These are phyloP conservation scores for Cyphomyrmex costatus DNA, from an alignment of 1,140 invertebrate species.

Conservation along the genomic window DNA sequence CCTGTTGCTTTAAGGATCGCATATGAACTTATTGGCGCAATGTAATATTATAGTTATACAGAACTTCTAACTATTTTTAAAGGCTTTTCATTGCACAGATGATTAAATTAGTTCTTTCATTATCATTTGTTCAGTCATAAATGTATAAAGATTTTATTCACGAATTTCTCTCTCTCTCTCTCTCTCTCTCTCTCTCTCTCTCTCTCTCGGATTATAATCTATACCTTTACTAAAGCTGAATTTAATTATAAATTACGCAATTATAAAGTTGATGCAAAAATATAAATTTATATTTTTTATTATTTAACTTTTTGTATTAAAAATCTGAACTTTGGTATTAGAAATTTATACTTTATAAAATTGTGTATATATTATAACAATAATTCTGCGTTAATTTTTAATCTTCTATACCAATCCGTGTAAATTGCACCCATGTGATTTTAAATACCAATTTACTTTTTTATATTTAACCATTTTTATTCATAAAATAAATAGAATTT, in stretches of 20 bases:
- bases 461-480: background rate
- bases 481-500: background rate
- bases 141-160: background rate
- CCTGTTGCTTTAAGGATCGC: constrained; percentile 76
- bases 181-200: too few relatives aligned
- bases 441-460: background rate
- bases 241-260: background rate
- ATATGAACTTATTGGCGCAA: constrained; percentile 48
- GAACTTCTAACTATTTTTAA: constrained; percentile 34
- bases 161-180: background rate
- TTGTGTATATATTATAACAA: background rate
- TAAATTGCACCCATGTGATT: background rate
- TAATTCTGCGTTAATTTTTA: background rate
- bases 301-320: background rate
- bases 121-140: background rate
- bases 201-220: background rate
- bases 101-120: background rate
- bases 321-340: background rate
- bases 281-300: constrained; percentile 16
- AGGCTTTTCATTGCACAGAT: background rate
- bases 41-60: constrained; percentile 18
- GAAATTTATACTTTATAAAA: background rate
- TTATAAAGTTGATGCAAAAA: background rate
- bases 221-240: background rate
- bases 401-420: background rate